Conservation (phyloP, 2,888 invertebrate genomes). For the Drosophila limbata region DNA sequence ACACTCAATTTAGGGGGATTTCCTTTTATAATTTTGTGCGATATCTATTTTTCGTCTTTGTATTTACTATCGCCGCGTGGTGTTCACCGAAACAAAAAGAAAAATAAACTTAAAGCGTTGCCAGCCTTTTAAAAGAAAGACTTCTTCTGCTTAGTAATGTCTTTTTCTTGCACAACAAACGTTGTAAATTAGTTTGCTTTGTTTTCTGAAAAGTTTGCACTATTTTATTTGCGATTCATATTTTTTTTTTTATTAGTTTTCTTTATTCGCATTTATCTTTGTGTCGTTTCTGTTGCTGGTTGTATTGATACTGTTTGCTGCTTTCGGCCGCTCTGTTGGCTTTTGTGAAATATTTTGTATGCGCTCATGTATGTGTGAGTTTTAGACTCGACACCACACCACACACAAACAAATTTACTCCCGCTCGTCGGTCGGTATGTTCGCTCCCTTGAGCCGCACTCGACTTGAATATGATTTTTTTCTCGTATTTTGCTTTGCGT, state of each 20-base stretch:
- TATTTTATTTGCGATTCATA: conserved; percentile 39
- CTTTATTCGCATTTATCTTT: conserved; percentile 28
- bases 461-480: conserved; percentile 27
- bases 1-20: conserved; percentile 11
- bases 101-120: conserved; percentile 41
- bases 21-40: conserved; percentile 3
- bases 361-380: conserved; percentile 10
- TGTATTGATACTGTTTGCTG: conserved; percentile 56
- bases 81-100: conserved; percentile 11
- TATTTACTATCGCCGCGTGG: conserved; percentile 11
- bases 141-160: conserved; percentile 6
- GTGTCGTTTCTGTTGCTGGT: conserved; percentile 47
- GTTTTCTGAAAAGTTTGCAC: conserved; percentile 22
- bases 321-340: conserved; percentile 36
- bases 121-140: conserved; percentile 51
- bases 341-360: conserved; percentile 48
- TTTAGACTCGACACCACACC: conserved; percentile 15
- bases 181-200: conserved; percentile 1
- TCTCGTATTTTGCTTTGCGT: conserved; percentile 4
- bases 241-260: conserved; percentile 6
- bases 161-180: conserved; percentile 11
- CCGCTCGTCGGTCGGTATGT: conserved; percentile 19
- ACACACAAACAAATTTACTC: conserved; percentile 40
- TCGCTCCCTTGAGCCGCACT: conserved; percentile 45
- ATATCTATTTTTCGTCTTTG: background rate